Base-by-base conservation (phyloP, 2,113 vertebrate genomes). In the Castor canadensis region DNA sequence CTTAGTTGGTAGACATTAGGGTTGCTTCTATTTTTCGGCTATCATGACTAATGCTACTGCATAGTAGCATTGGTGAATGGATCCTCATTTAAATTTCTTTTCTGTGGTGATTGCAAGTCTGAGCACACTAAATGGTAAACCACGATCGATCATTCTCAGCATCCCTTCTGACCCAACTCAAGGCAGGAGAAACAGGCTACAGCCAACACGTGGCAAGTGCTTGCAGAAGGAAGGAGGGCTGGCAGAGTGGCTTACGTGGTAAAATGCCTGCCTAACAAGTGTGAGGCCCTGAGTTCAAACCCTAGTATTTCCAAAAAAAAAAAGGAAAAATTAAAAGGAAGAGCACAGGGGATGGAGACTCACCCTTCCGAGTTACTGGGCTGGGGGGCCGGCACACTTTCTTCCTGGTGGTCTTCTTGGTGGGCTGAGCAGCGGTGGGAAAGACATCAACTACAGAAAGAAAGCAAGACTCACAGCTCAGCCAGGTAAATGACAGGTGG, bases 361-460 rank as follows among this genome's bases (percentile, higher is more conserved):
- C 72, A 98, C 97, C 94, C 24, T 94, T 91, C 17, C 0, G 49
- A 45, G 22, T 2, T 9, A 0, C 26, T 0, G 1, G 20, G 3
- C 1, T 93, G 77, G 77, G 13, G 13, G 0, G 0, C 3, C 0
- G 47, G 54, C 96, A 97, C 1, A 1, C 6, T 58, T 13, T 97
- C 89, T 77, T 97, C 93, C 35, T 97, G 35, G 3, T 52, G 43
- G 94, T 6, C 83, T 82, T 97, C 77, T 16, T 91, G 84, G 96
- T 96, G 71, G 97, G 93, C 28, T 24, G 69, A 40, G 88, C 45
- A 7, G 96, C 77, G 79, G 97, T 98, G 62, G 97, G 95, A 62
- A 97, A 43, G 16, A 58, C 24, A 24, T 98, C 93, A n/a, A 95
- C 97, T 98, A 32, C 5, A 92, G 82, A 80, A 91, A 96, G 79